phyloP scores from a whole-genome alignment of 2,113 vertebrate genomes.

The Corythoichthys haematopterus region DNA sequence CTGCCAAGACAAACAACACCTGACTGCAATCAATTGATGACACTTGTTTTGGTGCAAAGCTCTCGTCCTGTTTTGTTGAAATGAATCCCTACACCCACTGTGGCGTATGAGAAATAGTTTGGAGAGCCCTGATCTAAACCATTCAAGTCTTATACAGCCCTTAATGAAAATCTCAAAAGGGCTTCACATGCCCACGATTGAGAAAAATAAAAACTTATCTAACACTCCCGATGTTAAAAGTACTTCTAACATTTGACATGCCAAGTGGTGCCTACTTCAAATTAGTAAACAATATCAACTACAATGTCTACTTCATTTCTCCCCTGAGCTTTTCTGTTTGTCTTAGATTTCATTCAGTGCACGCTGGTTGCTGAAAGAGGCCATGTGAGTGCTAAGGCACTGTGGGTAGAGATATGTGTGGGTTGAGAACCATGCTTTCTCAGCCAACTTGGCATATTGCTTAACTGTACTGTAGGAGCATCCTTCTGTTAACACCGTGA shows the following conservation, averaged over 20 bases:
- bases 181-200: too few relatives aligned
- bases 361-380: slow-evolving; percentile 51
- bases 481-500: slow-evolving; percentile 54
- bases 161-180: too few relatives aligned
- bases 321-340: slow-evolving; percentile 5
- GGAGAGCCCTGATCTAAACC: too few relatives aligned
- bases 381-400: slow-evolving; percentile 45
- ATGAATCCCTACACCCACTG: too few relatives aligned
- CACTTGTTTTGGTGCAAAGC: too few relatives aligned
- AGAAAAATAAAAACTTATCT: too few relatives aligned
- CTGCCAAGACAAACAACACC: too few relatives aligned
- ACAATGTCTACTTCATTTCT: not conserved
- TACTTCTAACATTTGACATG: not conserved
- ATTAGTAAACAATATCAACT: not conserved
- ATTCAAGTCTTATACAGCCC: too few relatives aligned
- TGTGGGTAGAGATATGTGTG: slow-evolving; percentile 63
- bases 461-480: slow-evolving; percentile 50
- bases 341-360: slow-evolving; percentile 35
- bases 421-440: slow-evolving; percentile 50
- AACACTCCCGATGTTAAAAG: not conserved
- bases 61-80: too few relatives aligned
- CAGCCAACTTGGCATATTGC: slow-evolving; percentile 61
- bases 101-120: too few relatives aligned
- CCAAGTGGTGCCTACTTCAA: not conserved
- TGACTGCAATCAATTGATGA: too few relatives aligned